phyloP scores from a whole-genome alignment of 2,797 vertebrate species.

The Cetoscarus ocellatus region DNA sequence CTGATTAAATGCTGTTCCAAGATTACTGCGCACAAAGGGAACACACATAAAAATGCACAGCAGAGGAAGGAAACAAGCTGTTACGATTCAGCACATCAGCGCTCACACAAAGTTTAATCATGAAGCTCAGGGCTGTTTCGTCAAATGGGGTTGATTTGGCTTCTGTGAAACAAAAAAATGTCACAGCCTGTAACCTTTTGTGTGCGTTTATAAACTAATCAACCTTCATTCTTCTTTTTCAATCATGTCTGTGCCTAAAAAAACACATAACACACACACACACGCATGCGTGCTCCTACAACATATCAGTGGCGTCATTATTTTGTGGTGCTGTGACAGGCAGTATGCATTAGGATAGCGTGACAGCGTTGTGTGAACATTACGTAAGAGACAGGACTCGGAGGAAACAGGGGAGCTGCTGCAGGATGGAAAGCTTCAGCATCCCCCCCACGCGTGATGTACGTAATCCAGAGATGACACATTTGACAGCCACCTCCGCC shows the following conservation, averaged over 20 bases:
- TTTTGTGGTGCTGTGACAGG: constrained; percentile 47
- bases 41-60: neutral
- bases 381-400: constrained; percentile 52
- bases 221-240: constrained; percentile 22
- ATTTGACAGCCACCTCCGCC: constrained; percentile 46
- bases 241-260: constrained; percentile 41
- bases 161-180: neutral
- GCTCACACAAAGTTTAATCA: constrained; percentile 17
- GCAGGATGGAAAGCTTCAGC: constrained; percentile 37
- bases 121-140: constrained; percentile 11
- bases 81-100: constrained; percentile 2
- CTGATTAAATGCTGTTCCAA: constrained; percentile 35
- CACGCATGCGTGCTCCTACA: neutral
- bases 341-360: constrained; percentile 48
- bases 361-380: constrained; percentile 57
- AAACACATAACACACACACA: constrained; percentile 24
- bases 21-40: constrained; percentile 13
- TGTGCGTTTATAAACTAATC: constrained; percentile 25
- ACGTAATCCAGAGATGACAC: constrained; percentile 48
- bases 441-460: constrained; percentile 45
- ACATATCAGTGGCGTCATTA: constrained; percentile 42
- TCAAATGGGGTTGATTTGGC: neutral
- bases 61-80: neutral
- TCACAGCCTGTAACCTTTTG: constrained; percentile 15
- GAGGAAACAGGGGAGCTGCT: constrained; percentile 41